Conservation (phyloP, 1,140 invertebrate genomes). For the Ganaspis sp. region DNA sequence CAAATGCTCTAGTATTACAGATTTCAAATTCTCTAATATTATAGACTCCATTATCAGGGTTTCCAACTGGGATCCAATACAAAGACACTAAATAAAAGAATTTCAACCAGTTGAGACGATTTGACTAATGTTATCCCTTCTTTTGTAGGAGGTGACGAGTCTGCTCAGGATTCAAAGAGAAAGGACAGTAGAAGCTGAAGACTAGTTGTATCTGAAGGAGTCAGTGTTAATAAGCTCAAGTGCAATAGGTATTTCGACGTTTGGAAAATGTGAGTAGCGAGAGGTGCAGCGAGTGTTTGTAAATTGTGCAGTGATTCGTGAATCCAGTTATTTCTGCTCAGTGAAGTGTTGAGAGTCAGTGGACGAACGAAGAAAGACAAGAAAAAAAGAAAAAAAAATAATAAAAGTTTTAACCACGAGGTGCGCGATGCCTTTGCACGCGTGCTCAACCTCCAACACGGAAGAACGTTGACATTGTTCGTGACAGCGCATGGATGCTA, state of each 20-base stretch:
- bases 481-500: constrained; percentile 34
- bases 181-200: constrained; percentile 8
- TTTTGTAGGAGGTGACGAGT: not conserved
- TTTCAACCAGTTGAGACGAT: not conserved
- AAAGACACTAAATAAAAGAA: too few species aligned
- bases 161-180: not conserved
- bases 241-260: constrained; percentile 13
- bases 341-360: constrained; percentile 42
- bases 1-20: too few species aligned
- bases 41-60: too few species aligned
- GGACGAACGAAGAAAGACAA: constrained; percentile 47
- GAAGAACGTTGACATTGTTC: constrained; percentile 52
- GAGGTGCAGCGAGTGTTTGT: constrained; percentile 48
- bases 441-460: constrained; percentile 55
- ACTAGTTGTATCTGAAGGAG: constrained; percentile 15
- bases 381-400: not conserved
- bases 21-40: too few species aligned
- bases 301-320: constrained; percentile 52
- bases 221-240: constrained; percentile 29
- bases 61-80: too few species aligned
- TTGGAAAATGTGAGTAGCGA: constrained; percentile 39
- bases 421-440: constrained; percentile 50
- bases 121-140: not conserved
- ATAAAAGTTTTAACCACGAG: not conserved
- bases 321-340: constrained; percentile 46